Percentiles rank a stretch among this genome's conserved stretches.
Evolutionary conservation across 2,113 vertebrate species (phyloP).

Genomic region (Eleginops maclovinus): DNA sequence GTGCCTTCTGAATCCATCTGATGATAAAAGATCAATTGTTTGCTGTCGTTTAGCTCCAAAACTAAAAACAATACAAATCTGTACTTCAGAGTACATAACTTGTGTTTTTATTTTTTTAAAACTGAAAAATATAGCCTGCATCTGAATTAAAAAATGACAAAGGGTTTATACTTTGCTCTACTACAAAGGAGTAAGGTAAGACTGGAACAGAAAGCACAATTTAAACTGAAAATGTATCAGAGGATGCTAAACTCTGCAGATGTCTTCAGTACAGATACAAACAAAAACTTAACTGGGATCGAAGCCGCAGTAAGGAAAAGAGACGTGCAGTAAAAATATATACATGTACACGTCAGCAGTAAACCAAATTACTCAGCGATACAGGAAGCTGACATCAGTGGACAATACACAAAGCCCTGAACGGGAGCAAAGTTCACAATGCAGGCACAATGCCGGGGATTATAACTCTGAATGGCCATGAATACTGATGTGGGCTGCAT

Average conservation of each 20-base stretch:
- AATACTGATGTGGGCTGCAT: not conserved
- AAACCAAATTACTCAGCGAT: not conserved
- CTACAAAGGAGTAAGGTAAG: not conserved
- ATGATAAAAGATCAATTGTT: no score
- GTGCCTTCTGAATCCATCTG: no score
- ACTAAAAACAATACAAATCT: no score
- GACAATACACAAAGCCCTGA: constrained; percentile 7
- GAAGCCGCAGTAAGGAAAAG: not conserved
- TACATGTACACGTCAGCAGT: not conserved
- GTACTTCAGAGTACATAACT: no score
- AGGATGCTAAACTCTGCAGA: not conserved
- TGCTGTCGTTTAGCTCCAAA: no score
- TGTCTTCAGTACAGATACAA: not conserved
- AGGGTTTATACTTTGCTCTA: no score
- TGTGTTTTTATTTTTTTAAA: no score
- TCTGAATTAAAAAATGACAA: not conserved
- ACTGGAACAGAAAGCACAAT: no score
- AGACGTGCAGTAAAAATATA: not conserved
- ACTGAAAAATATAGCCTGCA: no score
- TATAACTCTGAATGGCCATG: not conserved
- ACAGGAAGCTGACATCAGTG: constrained; percentile 32
- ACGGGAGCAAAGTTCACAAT: constrained; percentile 1
- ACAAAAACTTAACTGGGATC: not conserved
- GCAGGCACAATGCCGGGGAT: constrained; percentile 5
- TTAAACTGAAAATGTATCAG: not conserved